phyloP scores from a whole-genome alignment of 2,797 vertebrate genomes.

The Caiman crocodilus region DNA sequence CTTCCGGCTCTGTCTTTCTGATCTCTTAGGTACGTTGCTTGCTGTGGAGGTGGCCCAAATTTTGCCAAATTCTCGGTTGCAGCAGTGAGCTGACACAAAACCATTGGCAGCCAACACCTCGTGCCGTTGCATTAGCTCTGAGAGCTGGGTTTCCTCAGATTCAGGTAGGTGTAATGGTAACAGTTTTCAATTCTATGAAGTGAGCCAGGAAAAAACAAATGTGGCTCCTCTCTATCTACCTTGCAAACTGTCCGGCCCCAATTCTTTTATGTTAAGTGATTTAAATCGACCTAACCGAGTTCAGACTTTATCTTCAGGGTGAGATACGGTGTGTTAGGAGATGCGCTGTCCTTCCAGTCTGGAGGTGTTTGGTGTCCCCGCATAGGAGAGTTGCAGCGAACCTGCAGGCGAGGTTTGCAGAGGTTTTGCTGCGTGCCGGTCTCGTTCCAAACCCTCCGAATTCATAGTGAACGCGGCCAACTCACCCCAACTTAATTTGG shows the following conservation, averaged over 20 bases:
- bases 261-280: background rate
- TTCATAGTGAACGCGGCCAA: background rate
- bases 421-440: no score
- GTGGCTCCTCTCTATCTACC: background rate
- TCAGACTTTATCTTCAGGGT: background rate
- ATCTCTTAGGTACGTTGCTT: rapidly evolving
- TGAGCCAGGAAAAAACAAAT: background rate
- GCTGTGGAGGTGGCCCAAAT: background rate
- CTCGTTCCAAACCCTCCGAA: background rate
- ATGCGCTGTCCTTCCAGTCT: background rate
- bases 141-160: background rate
- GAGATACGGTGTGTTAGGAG: no score
- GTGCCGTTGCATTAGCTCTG: background rate
- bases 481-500: background rate
- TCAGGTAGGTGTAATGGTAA: background rate
- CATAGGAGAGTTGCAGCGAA: background rate
- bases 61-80: background rate
- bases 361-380: no score
- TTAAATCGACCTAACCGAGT: background rate
- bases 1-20: background rate
- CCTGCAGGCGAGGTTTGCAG: background rate
- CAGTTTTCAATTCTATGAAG: background rate
- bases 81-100: background rate
- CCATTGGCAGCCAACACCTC: no score
- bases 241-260: background rate